Conservation (phyloP, 1,140 invertebrate species). For the Macrocentrus cingulum region DNA sequence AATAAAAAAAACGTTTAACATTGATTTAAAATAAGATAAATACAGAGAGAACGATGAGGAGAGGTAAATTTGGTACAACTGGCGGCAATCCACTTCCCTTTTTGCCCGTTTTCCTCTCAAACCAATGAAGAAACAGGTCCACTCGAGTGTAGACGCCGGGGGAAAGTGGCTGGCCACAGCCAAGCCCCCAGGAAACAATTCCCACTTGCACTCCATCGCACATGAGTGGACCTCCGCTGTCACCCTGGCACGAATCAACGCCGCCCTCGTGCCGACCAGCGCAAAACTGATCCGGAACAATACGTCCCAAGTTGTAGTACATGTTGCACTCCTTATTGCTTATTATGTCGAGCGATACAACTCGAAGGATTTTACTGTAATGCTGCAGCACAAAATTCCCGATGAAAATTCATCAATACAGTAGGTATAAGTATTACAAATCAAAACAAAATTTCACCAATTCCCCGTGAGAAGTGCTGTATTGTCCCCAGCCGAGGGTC, state of each 20-base stretch:
- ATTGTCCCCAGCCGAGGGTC: slow-evolving; percentile 40
- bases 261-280: slow-evolving; percentile 61
- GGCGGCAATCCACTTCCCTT: no score
- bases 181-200: slow-evolving; percentile 71
- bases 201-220: slow-evolving; percentile 57
- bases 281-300: slow-evolving; percentile 51
- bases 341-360: slow-evolving; percentile 30
- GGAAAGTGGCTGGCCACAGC: slow-evolving; percentile 66
- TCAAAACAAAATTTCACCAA: background rate
- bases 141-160: slow-evolving; percentile 75
- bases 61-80: no score
- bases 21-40: no score
- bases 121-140: slow-evolving; percentile 64
- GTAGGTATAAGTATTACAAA: no score
- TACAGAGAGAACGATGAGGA: no score
- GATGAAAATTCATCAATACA: no score
- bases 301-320: background rate
- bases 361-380: no score
- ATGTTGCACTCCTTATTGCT: slow-evolving; percentile 27
- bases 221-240: slow-evolving; percentile 47
- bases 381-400: no score
- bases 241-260: slow-evolving; percentile 62
- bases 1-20: no score
- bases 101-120: slow-evolving; percentile 51
- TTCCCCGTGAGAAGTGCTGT: slow-evolving; percentile 16